Percentiles rank a stretch among this genome's conserved stretches.
phyloP scores from a whole-genome alignment of 2,888 invertebrate species.

The Julus scandinavius region DNA sequence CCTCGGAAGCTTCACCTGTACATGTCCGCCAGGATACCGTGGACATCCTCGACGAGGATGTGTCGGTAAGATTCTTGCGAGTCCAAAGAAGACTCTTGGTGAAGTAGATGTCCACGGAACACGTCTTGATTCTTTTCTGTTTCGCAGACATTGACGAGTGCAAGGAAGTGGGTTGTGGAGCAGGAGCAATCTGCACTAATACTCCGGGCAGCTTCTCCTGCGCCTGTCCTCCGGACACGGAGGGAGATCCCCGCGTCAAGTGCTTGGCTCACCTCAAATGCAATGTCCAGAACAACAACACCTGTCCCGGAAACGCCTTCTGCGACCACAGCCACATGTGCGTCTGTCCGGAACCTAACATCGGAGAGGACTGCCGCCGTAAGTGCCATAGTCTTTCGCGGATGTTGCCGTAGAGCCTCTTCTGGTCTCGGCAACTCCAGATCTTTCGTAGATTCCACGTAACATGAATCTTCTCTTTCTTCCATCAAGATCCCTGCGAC shows the following conservation, averaged over 20 bases:
- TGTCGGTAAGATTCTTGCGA: conserved; percentile 66
- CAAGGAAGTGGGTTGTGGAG: conserved; percentile 77
- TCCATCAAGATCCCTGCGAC: conserved; percentile 86
- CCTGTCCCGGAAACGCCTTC: conserved; percentile 87
- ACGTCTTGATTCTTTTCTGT: conserved; percentile 44
- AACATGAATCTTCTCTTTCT: conserved; percentile 57
- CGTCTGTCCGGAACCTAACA: conserved; percentile 88
- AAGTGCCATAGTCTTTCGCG: conserved; percentile 66
- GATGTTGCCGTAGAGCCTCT: no score
- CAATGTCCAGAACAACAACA: conserved; percentile 73
- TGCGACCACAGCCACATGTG: conserved; percentile 83
- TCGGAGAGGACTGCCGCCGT: conserved; percentile 92
- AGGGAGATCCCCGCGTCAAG: conserved; percentile 83
- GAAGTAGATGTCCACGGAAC: background rate
- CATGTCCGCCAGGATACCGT: conserved; percentile 83
- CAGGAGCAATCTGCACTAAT: conserved; percentile 83
- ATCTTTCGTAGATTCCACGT: background rate
- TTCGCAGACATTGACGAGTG: conserved; percentile 84
- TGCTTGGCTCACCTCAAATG: conserved; percentile 87
- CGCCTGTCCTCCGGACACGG: conserved; percentile 83
- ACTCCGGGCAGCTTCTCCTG: conserved; percentile 81
- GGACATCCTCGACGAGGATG: conserved; percentile 87
- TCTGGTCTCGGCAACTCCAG: background rate
- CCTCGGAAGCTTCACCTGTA: conserved; percentile 81
- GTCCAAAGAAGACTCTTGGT: background rate